Base-by-base conservation (phyloP, 2,888 invertebrate species). In the Diaphora mendica region DNA sequence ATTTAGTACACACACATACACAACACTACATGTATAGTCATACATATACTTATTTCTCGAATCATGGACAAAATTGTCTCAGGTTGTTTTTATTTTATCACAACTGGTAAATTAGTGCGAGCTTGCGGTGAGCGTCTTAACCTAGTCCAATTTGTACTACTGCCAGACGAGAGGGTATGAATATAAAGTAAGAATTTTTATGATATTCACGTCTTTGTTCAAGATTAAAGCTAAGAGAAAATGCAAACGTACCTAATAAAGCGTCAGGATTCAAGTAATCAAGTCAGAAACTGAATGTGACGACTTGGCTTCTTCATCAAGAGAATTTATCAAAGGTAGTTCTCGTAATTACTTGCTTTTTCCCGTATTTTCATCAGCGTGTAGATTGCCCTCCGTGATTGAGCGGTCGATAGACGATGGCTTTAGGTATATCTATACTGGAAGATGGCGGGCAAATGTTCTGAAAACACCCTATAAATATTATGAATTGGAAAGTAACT, bases 271-370 rank as follows among this genome's bases (percentile, higher is more conserved):
- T 66, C 48, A n/a, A 17, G 26, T 74, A 66, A 71, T 79, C 72
- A 77, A 71, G 65, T 73, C 72, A 81, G 81, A 79, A 77, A 64
- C 73, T 68, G 79, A 84, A 86, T 87, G 75, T 80, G 73, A 78
- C 79, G 86, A 86, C 86, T 79, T 86, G 81, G 84, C 86, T 85
- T 85, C 88, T 86, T 88, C 83, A 85, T 85, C 84, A 82, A 86
- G 78, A 79, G 71, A 72, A 77, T 78, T 85, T 86, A 85, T 87
- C 86, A 79, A 76, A 71, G 77, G 70, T 78, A 74, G 76, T 70
- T 73, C 71, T 73, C 77, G 77, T 87, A 84, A 86, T 85, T 87
- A 85, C 81, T 83, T 80, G 74, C 7, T 30, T 71, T 75, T 81
- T 74, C 77, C 77, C 15, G 70, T 72, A 73, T 77, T 79, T 80